Percentiles rank a stretch among this genome's conserved stretches.
Evolutionary conservation across 2,888 invertebrate species (phyloP).

Genomic region (Amphimallon solstitiale): DNA sequence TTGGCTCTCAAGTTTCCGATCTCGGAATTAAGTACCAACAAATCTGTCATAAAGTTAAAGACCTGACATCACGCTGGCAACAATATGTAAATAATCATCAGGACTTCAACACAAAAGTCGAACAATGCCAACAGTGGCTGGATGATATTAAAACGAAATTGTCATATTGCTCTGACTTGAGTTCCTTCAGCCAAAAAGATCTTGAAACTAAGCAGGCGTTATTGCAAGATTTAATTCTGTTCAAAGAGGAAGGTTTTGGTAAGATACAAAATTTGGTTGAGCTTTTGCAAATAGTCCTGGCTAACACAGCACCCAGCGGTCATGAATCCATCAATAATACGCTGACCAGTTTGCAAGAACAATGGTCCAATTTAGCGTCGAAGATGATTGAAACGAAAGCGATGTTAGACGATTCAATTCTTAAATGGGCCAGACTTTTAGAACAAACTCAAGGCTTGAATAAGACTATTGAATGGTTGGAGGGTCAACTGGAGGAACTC

Average conservation of each 20-base stretch:
- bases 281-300: conserved; percentile 87
- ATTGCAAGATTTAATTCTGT: conserved; percentile 86
- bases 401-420: conserved; percentile 86
- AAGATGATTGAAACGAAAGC: conserved; percentile 92
- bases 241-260: conserved; percentile 92
- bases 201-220: conserved; percentile 85
- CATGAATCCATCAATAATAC: conserved; percentile 88
- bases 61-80: conserved; percentile 90
- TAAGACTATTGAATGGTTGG: conserved; percentile 83
- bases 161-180: conserved; percentile 86
- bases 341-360: conserved; percentile 84
- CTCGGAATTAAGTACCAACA: conserved; percentile 93
- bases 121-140: conserved; percentile 86
- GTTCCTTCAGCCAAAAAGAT: conserved; percentile 84
- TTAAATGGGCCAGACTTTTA: conserved; percentile 90
- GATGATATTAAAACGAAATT: conserved; percentile 84
- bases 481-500: conserved; percentile 78
- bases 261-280: conserved; percentile 91
- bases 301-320: conserved; percentile 89
- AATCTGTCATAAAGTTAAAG: conserved; percentile 89
- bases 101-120: conserved; percentile 83
- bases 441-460: conserved; percentile 88
- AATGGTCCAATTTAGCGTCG: conserved; percentile 88
- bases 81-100: conserved; percentile 89
- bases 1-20: conserved; percentile 86